Evolutionary conservation across 1,140 invertebrate species (phyloP).

Genomic region (Oreohelix idahoensis): DNA sequence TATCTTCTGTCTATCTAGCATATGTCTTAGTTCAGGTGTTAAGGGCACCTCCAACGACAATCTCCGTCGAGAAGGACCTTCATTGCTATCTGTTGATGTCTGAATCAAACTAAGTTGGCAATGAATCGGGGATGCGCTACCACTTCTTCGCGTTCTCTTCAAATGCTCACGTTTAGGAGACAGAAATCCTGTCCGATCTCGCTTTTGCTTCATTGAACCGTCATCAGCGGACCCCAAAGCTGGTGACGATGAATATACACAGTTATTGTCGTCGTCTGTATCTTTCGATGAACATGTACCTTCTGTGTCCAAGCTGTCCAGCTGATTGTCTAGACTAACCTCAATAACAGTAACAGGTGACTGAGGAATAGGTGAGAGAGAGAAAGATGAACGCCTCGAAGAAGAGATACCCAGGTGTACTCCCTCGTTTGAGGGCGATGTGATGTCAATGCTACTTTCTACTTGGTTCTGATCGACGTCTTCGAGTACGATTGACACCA

Average conservation of each 20-base stretch:
- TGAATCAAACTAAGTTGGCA: neutral
- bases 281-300: slow-evolving; percentile 42
- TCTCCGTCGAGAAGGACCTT: neutral
- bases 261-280: slow-evolving; percentile 30
- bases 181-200: neutral
- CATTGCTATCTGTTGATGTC: neutral
- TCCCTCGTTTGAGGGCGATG: neutral
- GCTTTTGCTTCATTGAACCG: neutral
- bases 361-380: slow-evolving; percentile 58
- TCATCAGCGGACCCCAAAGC: too few relatives aligned
- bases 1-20: neutral
- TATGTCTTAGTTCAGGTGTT: neutral
- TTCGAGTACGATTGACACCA: slow-evolving; percentile 53
- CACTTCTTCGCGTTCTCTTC: neutral
- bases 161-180: neutral
- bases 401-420: slow-evolving; percentile 26
- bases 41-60: slow-evolving; percentile 20
- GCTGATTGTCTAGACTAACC: slow-evolving; percentile 64
- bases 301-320: slow-evolving; percentile 62
- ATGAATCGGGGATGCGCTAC: neutral
- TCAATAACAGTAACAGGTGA: slow-evolving; percentile 69
- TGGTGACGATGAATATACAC: neutral
- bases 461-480: slow-evolving; percentile 42
- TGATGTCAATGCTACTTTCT: neutral
- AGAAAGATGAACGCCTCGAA: slow-evolving; percentile 52